A percentile compares a stretch with the other conserved stretches of the same genome.
These are phyloP conservation scores for Smutsia gigantea DNA, from an alignment of 2,797 vertebrate genomes.

Conservation along the genomic window DNA sequence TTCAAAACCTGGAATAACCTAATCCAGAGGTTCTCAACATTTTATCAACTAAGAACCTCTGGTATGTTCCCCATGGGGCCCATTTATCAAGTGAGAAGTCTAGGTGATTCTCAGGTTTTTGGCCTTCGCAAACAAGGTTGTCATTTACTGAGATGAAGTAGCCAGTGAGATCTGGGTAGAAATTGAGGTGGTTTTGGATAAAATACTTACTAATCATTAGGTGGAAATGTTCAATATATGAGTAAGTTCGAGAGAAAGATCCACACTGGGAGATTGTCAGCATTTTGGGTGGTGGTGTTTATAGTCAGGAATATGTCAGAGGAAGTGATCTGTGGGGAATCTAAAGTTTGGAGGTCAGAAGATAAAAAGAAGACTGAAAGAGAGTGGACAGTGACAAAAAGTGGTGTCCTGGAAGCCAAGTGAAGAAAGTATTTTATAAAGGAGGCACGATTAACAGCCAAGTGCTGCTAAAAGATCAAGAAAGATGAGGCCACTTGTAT, in stretches of 20 bases:
- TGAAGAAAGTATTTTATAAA: neutral
- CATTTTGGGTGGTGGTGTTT: neutral
- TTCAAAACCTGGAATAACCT: neutral
- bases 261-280: neutral
- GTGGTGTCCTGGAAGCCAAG: neutral
- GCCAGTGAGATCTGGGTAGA: neutral
- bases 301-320: neutral
- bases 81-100: neutral
- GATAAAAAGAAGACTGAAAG: neutral
- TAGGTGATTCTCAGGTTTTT: neutral
- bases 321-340: neutral
- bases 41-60: neutral
- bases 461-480: neutral
- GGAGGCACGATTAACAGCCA: neutral
- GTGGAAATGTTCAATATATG: neutral
- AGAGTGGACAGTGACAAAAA: neutral
- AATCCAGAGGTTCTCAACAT: slow-evolving; percentile 1
- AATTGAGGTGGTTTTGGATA: neutral
- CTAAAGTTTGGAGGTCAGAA: neutral
- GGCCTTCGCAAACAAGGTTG: neutral
- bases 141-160: neutral
- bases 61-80: neutral
- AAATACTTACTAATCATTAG: neutral
- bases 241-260: neutral
- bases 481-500: neutral